Conservation (phyloP, 2,113 vertebrate species). For the Cettia cetti region DNA sequence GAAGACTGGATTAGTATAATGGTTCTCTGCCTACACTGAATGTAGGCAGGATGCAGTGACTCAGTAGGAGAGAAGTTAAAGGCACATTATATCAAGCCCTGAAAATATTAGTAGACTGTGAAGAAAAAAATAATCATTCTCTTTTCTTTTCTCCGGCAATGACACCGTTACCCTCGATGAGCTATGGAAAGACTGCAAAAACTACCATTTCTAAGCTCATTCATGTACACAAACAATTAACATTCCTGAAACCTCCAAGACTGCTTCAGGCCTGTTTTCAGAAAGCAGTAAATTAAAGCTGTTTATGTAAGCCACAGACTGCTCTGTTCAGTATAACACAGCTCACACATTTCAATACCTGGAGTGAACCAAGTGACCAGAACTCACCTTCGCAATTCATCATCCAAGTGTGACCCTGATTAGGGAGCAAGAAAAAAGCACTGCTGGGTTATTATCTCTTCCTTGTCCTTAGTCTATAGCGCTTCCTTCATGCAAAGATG, state of each 20-base stretch:
- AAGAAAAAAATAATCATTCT: not conserved
- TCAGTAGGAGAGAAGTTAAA: conserved; percentile 64
- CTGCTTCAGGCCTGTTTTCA: conserved; percentile 27
- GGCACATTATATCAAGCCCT: conserved; percentile 48
- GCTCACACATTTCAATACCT: not conserved
- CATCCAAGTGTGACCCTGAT: not conserved
- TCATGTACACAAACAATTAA: conserved; percentile 52
- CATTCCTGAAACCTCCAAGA: conserved; percentile 38
- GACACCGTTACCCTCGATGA: conserved; percentile 36
- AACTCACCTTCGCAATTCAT: not conserved
- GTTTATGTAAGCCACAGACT: conserved; percentile 29
- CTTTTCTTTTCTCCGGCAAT: conserved; percentile 20
- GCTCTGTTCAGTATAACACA: not conserved
- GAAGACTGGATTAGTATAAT: conserved; percentile 68
- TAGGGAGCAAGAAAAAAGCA: not conserved
- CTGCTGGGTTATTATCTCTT: not conserved
- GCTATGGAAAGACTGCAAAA: conserved; percentile 43
- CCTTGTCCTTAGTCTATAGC: not conserved
- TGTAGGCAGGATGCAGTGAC: conserved; percentile 43
- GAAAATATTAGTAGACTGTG: conserved; percentile 42
- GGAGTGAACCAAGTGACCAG: not conserved
- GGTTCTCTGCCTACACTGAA: conserved; percentile 62
- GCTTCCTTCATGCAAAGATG: not conserved
- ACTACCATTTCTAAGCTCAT: conserved; percentile 47
- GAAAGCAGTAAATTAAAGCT: conserved; percentile 34